Evolutionary conservation across 2,113 vertebrate genomes (phyloP).

Genomic region (Pagrus major): DNA sequence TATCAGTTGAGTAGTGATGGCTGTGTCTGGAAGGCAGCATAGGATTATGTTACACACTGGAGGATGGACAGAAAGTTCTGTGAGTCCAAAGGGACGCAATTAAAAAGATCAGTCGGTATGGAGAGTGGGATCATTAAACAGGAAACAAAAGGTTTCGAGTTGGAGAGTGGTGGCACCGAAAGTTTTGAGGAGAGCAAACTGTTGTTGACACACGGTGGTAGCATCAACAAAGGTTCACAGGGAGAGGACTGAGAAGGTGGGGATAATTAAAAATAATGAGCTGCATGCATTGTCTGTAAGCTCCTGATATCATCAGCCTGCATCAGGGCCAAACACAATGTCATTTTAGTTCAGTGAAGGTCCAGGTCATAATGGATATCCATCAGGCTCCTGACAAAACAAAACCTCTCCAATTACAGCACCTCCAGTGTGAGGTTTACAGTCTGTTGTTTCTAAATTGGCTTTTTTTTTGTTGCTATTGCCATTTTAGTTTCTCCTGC

Average conservation of each 20-base stretch:
- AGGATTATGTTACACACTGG: constrained; percentile 53
- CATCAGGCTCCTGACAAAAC: background rate
- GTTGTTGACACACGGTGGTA: constrained; percentile 34
- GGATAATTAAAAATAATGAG: constrained; percentile 66
- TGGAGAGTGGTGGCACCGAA: constrained; percentile 18
- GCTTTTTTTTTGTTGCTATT: background rate
- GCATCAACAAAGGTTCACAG: background rate
- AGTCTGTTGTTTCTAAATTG: background rate
- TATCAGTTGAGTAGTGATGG: constrained; percentile 42
- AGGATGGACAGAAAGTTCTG: constrained; percentile 43
- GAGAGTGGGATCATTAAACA: constrained; percentile 63
- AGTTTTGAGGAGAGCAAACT: constrained; percentile 46
- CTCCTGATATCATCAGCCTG: constrained; percentile 1
- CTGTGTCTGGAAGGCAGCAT: constrained; percentile 34
- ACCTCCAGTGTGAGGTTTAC: background rate
- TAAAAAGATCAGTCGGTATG: constrained; percentile 67
- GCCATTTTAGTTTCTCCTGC: background rate
- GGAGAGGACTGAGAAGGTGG: constrained; percentile 7
- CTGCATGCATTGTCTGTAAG: constrained; percentile 8
- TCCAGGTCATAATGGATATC: background rate
- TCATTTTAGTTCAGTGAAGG: background rate
- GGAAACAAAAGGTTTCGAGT: constrained; percentile 54
- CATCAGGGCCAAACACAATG: constrained; percentile 1
- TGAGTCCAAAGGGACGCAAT: constrained; percentile 74
- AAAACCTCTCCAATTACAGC: background rate